Base-by-base conservation (phyloP, 2,797 vertebrate species). In the Lithobates pipiens region DNA sequence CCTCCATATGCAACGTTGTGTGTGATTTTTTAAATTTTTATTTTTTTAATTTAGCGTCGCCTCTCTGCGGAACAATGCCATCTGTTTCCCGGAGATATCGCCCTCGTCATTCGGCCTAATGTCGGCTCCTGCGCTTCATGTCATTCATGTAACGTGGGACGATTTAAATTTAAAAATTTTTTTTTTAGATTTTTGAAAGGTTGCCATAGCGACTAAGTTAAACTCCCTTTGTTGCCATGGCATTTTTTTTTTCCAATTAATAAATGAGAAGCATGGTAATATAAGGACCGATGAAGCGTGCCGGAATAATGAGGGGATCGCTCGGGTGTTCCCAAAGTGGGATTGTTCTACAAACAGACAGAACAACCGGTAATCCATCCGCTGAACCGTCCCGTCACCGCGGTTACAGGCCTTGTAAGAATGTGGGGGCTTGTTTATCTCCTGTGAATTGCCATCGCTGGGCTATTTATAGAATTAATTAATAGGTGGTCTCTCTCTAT, bases 341-440 rank as follows among this genome's bases (percentile, higher is more conserved):
- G 29, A 69, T 79, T 79, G 77, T 71, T 34, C 78, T n/a, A n/a
- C 69, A 71, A 44, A 27, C n/a, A 18, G 39, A 16, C 42, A 44
- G 23, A 16, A 42, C 42, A 18, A 42, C 10, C 25, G 42, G n/a
- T 10, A 0, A 69, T 67, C 67, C 9, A 2, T 16, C 21, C 67
- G 1, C n/a, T 79, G 77, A 79, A 65, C 78, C 15, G 29, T 72
- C 29, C 15, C 0, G 0, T 1, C 11, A 3, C 67, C 23, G 34
- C 50, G 10, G 61, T 63, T 69, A 36, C 21, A 25, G 50, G 5
- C 23, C 42, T 18, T 6, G 16, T 13, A 29, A 29, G 10, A 21
- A 42, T 21, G 39, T 13, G 3, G 9, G 46, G 46, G 46, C 6
- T 27, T 32, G 44, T 76, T 9, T 29, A 29, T 16, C 44, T 50